Evolutionary conservation across 2,797 vertebrate genomes (phyloP), one percentile per base, ranked within the genome.

Genomic region (Nasua narica): DNA sequence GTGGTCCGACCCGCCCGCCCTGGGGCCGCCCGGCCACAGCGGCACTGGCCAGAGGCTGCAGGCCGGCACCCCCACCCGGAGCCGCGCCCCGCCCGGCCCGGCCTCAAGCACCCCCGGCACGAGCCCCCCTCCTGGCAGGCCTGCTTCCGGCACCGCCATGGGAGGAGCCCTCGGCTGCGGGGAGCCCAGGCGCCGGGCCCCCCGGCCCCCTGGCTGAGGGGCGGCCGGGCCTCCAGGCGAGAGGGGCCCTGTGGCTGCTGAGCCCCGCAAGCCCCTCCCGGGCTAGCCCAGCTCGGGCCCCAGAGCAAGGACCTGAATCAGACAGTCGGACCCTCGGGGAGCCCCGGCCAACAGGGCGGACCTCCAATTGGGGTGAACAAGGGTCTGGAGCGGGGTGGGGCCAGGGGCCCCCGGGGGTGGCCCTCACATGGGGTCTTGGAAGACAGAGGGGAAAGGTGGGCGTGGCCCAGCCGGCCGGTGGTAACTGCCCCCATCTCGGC

Each of bases 1-100:
- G 5, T 0, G 1, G 2, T 10, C 15, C 2, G 6, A 10, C 19
- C 18, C 12, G n/a, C 54, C 32, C 15, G 6, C 43, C 77, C 15
- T 4, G 0, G 25, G 40, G 50, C 74, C 62, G 5, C 54, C n/a
- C 32, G 32, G 46, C 60, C 58, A 37, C 37, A 2, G 14, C 37
- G 6, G 58, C 27, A 0, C 69, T 1, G 48, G n/a, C 58, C 88
- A n/a, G 50, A 56, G 37, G 77, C 29, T 6, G 35, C 4, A n/a
- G 70, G 7, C 56, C 43, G 19, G 43, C n/a, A 37, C 10, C 35
- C 40, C 19, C 1, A 5, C 70, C 43, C 14, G 0, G 58, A 3
- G 10, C 62, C 60, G 1, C 18, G 18, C 52, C 54, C 52, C 1
- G 37, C 77, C 52, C 27, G 37, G 43, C 69, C 23, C 37, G 3